These are phyloP conservation scores for Callocephalon fimbriatum DNA, from an alignment of 2,113 vertebrate genomes.

Conservation along the genomic window DNA sequence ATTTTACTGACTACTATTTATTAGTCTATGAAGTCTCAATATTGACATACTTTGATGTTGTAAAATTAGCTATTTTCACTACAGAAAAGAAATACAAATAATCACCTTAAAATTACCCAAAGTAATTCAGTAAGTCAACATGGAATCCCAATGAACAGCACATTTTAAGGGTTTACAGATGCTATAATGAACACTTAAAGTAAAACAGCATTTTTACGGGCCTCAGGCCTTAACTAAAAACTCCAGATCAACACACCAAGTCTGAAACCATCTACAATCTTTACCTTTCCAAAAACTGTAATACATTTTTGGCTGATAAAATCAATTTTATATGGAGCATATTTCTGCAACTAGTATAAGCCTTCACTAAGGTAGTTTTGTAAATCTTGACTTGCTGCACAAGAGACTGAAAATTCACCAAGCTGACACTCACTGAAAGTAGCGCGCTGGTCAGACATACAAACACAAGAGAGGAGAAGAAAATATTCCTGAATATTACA, in stretches of 20 bases:
- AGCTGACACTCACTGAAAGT: neutral
- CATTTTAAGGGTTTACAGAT: neutral
- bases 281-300: neutral
- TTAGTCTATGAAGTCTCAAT: neutral
- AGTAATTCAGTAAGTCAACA: neutral
- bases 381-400: neutral
- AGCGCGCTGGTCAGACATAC: neutral
- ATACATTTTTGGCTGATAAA: neutral
- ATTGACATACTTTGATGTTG: neutral
- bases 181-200: neutral
- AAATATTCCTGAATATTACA: neutral
- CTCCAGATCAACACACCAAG: neutral
- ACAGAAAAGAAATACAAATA: neutral
- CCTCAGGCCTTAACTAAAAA: neutral
- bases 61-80: neutral
- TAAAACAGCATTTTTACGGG: neutral
- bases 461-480: neutral
- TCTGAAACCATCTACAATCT: neutral
- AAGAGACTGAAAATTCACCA: neutral
- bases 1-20: neutral
- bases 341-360: neutral
- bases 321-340: neutral
- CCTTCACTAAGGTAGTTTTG: neutral
- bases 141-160: neutral
- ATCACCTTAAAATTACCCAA: neutral